Evolutionary conservation across 2,797 vertebrate genomes (phyloP).

Genomic region (Nasua narica): DNA sequence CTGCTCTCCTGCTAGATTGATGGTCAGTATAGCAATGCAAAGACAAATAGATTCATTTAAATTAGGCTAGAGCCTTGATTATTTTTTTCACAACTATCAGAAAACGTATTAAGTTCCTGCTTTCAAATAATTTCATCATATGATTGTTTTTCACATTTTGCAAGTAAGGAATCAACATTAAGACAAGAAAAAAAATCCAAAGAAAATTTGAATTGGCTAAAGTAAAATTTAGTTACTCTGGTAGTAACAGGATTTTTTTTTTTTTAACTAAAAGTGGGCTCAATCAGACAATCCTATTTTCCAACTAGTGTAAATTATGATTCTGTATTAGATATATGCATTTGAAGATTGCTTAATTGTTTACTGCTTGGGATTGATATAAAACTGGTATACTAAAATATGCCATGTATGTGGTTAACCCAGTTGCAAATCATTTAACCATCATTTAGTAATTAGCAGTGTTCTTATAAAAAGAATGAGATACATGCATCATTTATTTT

Average conservation of each 20-base stretch:
- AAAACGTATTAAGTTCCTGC: not conserved
- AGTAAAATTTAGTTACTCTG: conserved; percentile 6
- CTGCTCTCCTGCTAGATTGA: not conserved
- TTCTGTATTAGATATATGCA: not conserved
- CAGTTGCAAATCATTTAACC: conserved; percentile 48
- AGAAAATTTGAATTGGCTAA: conserved; percentile 28
- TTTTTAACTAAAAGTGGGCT: not conserved
- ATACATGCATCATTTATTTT: conserved; percentile 52
- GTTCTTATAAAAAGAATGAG: conserved; percentile 36
- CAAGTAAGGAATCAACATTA: not conserved
- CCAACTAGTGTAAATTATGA: not conserved
- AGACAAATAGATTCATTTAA: conserved; percentile 14
- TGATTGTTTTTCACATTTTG: conserved; percentile 28
- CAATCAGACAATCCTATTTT: not conserved
- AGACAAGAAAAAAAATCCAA: conserved; percentile 9
- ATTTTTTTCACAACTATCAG: not conserved
- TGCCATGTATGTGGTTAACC: not conserved
- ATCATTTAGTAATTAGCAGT: conserved; percentile 49
- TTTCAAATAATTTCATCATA: conserved; percentile 41
- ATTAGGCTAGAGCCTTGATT: not conserved
- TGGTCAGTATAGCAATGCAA: not conserved
- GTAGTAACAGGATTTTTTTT: not conserved
- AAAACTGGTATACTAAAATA: not conserved
- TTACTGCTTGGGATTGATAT: not conserved
- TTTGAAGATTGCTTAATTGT: not conserved